A percentile compares a stretch with the other conserved stretches of the same genome.
Conservation (phyloP, 2,888 invertebrate genomes). For the Aradus depressus region DNA sequence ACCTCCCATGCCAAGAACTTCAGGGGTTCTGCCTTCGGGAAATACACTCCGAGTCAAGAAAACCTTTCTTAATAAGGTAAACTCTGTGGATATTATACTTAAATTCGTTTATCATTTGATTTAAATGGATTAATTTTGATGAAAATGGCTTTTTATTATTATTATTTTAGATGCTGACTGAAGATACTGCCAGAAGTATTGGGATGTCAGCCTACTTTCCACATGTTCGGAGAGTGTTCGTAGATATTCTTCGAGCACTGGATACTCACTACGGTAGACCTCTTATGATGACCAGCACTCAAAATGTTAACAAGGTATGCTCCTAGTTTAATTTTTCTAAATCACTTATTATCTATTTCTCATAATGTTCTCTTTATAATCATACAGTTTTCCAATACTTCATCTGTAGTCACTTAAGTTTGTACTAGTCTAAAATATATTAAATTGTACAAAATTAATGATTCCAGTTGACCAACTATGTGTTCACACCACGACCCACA, state of each 20-base stretch:
- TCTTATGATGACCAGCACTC: slow-evolving; percentile 89
- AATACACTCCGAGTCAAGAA: slow-evolving; percentile 90
- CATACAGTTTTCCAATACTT: neutral
- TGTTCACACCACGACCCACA: no score
- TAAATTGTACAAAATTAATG: no score
- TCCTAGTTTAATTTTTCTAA: slow-evolving; percentile 3
- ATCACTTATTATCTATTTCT: neutral
- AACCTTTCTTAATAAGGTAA: slow-evolving; percentile 80
- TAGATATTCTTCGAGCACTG: slow-evolving; percentile 84
- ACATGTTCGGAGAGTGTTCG: slow-evolving; percentile 87
- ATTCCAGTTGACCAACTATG: no score
- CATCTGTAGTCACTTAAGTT: neutral
- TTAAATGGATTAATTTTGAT: neutral
- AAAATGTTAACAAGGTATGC: slow-evolving; percentile 74
- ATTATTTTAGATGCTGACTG: slow-evolving; percentile 64
- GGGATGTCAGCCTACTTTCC: slow-evolving; percentile 96
- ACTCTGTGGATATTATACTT: neutral
- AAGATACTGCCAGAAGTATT: slow-evolving; percentile 90
- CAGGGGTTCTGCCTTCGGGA: slow-evolving; percentile 88
- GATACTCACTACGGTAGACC: slow-evolving; percentile 96
- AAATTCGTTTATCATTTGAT: neutral
- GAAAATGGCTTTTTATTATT: neutral
- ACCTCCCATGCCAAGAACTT: slow-evolving; percentile 95
- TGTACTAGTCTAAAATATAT: no score
- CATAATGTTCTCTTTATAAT: neutral